Percentiles rank a stretch among this genome's conserved stretches.
Conservation (phyloP, 2,113 vertebrate genomes). For the Procavia capensis region DNA sequence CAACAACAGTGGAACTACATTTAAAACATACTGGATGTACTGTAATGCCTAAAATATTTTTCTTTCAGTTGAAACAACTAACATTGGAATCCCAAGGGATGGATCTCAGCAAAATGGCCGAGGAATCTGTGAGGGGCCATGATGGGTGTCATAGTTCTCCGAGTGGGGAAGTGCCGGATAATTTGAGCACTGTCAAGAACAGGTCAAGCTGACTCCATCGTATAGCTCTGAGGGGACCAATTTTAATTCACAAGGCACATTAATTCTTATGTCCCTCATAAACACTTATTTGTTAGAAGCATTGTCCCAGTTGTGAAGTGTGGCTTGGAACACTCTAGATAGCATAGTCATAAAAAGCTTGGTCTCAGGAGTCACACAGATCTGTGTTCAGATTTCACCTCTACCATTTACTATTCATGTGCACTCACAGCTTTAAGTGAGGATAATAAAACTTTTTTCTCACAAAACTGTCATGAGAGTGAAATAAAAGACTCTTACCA, state of each 20-base stretch:
- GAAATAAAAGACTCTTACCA: background rate
- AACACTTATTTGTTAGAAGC: slow-evolving; percentile 7
- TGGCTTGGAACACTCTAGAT: background rate
- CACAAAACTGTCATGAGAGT: background rate
- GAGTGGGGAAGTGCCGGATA: background rate
- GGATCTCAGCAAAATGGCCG: background rate
- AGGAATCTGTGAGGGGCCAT: background rate
- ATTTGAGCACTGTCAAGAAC: background rate
- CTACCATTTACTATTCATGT: background rate
- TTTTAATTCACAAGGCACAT: slow-evolving; percentile 1
- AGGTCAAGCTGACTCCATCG: background rate
- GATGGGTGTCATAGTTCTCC: background rate
- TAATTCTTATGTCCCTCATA: slow-evolving; percentile 41
- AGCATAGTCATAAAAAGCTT: background rate
- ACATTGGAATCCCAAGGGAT: background rate
- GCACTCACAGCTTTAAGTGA: background rate
- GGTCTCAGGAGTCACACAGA: background rate
- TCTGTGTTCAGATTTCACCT: background rate
- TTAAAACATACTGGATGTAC: background rate
- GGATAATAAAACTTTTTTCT: background rate
- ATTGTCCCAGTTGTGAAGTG: background rate
- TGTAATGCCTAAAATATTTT: background rate
- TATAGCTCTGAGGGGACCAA: background rate
- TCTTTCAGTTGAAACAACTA: background rate
- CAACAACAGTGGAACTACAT: background rate